Percentiles rank a stretch among this genome's conserved stretches.
These are phyloP conservation scores for Rhingia rostrata DNA, from an alignment of 2,888 invertebrate genomes.

Conservation along the genomic window DNA sequence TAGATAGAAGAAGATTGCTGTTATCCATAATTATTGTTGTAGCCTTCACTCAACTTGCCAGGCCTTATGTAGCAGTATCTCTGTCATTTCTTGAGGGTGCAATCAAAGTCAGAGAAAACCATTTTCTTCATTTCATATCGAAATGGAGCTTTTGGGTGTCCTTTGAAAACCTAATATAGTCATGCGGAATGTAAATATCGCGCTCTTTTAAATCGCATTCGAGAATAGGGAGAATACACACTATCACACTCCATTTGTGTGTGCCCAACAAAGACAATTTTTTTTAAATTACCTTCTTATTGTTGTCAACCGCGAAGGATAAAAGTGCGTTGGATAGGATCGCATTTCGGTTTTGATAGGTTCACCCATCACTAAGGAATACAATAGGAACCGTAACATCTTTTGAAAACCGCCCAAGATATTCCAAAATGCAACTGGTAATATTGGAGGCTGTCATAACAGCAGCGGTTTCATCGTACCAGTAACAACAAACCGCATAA, in stretches of 20 bases:
- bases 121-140: constrained; percentile 24
- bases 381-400: constrained; percentile 31
- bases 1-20: constrained; percentile 16
- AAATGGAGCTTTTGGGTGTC: constrained; percentile 19
- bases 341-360: constrained; percentile 40
- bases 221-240: constrained; percentile 35
- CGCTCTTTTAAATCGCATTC: constrained; percentile 40
- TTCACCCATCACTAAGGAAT: constrained; percentile 40
- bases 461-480: constrained; percentile 49
- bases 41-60: constrained; percentile 21
- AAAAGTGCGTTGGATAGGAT: constrained; percentile 45
- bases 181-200: constrained; percentile 31
- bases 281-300: constrained; percentile 24
- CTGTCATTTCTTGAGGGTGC: constrained; percentile 15
- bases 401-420: constrained; percentile 25
- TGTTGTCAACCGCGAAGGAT: constrained; percentile 27
- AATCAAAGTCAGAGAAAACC: constrained; percentile 25
- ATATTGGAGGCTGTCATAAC: constrained; percentile 46
- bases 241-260: constrained; percentile 49
- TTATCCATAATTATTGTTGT: constrained; percentile 14
- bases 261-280: constrained; percentile 30
- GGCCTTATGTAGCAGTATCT: constrained; percentile 27
- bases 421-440: constrained; percentile 38
- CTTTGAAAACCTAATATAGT: constrained; percentile 10
- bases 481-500: constrained; percentile 33